Evolutionary conservation across 2,797 vertebrate genomes (phyloP).

Genomic region (Melopsittacus undulatus): DNA sequence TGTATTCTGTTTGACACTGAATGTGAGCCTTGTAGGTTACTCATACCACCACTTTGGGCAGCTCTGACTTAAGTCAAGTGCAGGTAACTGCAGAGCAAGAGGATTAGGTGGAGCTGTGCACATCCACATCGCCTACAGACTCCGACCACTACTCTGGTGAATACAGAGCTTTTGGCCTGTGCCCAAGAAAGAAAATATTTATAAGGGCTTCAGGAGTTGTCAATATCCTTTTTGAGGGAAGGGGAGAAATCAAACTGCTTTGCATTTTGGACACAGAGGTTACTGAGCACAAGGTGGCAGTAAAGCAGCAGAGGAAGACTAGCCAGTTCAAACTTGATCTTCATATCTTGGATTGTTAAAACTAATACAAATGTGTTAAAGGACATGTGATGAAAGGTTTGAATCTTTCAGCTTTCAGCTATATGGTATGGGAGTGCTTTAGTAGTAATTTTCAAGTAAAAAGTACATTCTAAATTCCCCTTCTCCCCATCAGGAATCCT

Average conservation of each 20-base stretch:
- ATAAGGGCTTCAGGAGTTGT: not conserved
- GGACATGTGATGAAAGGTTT: not conserved
- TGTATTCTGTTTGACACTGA: not conserved
- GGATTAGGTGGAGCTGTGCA: not conserved
- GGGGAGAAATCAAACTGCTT: not conserved
- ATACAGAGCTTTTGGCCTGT: not conserved
- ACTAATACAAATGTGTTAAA: constrained; percentile 4
- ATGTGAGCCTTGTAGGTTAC: not conserved
- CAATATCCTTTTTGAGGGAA: not conserved
- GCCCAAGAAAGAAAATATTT: not conserved
- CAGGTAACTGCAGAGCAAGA: not conserved
- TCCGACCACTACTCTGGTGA: not conserved
- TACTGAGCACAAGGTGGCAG: not conserved
- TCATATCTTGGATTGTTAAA: not conserved
- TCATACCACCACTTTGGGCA: not conserved
- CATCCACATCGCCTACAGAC: not conserved
- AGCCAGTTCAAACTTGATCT: not conserved
- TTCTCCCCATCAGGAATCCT: not conserved
- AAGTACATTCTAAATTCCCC: not conserved
- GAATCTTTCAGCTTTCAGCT: not conserved
- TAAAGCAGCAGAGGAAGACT: not conserved
- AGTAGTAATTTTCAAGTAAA: not conserved
- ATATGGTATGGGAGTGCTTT: not conserved
- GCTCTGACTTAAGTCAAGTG: not conserved
- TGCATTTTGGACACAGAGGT: not conserved